These are phyloP conservation scores for Eristalinus aeneus DNA, from an alignment of 2,888 invertebrate species.

Conservation along the genomic window DNA sequence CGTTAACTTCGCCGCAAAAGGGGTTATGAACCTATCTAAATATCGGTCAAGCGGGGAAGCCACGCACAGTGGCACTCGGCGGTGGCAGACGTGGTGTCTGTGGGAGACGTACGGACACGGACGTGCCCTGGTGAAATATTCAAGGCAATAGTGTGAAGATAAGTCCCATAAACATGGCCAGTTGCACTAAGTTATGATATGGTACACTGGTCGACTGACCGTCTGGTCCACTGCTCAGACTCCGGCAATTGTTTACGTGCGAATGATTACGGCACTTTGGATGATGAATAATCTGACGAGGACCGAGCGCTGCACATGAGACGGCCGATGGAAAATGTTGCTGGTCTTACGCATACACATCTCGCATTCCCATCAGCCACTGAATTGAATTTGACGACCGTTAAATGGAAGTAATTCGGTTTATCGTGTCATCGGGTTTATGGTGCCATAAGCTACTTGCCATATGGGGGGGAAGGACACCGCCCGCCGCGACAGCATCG, in stretches of 20 bases:
- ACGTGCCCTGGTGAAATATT: conserved; percentile 44
- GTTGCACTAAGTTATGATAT: conserved; percentile 50
- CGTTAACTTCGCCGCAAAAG: conserved; percentile 41
- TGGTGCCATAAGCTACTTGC: conserved; percentile 3
- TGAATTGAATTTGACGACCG: conserved; percentile 53
- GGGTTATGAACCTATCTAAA: conserved; percentile 61
- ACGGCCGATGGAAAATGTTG: conserved; percentile 25
- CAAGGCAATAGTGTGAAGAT: conserved; percentile 34
- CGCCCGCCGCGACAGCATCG: not conserved
- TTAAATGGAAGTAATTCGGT: conserved; percentile 35
- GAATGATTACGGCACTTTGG: conserved; percentile 47
- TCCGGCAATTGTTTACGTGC: conserved; percentile 48
- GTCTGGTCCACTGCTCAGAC: not conserved
- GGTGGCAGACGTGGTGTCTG: not conserved
- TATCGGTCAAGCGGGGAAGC: conserved; percentile 50
- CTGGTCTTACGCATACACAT: not conserved
- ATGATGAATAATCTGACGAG: conserved; percentile 41
- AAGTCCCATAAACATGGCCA: conserved; percentile 37
- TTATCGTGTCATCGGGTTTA: conserved; percentile 46
- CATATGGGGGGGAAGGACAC: not conserved
- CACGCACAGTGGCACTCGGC: conserved; percentile 26
- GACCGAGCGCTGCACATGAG: not conserved
- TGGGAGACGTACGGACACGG: not conserved
- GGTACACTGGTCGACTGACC: not conserved
- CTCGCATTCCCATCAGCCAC: conserved; percentile 27